Conservation (phyloP, 2,888 invertebrate genomes). For the Lypha dubia region DNA sequence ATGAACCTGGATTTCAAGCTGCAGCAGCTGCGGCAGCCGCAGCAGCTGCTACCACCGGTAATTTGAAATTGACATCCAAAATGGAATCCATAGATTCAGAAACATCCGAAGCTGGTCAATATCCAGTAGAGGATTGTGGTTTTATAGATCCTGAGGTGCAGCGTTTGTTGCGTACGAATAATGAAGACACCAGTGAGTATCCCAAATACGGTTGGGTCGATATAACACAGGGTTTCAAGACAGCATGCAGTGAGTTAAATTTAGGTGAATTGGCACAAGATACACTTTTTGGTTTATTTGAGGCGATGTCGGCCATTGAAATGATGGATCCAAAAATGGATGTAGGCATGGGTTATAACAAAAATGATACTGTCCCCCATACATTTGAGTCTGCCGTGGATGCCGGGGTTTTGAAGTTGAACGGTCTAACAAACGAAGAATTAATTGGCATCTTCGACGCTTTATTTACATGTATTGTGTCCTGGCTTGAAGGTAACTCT, state of each 20-base stretch:
- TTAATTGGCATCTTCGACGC: constrained; percentile 97
- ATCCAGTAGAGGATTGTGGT: constrained; percentile 77
- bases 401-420: constrained; percentile 91
- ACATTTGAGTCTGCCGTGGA: constrained; percentile 94
- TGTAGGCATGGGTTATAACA: constrained; percentile 98
- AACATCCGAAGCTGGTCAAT: constrained; percentile 74
- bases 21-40: constrained; percentile 79
- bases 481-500: constrained; percentile 98
- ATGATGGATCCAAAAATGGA: constrained; percentile 99
- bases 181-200: constrained; percentile 79
- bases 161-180: constrained; percentile 75
- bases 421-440: constrained; percentile 90
- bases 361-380: constrained; percentile 92
- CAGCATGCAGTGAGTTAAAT: constrained; percentile 88
- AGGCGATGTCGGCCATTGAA: constrained; percentile 99
- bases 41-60: constrained; percentile 77
- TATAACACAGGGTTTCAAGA: constrained; percentile 85
- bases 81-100: constrained; percentile 69
- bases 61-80: constrained; percentile 63
- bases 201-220: constrained; percentile 82
- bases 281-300: constrained; percentile 95
- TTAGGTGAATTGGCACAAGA: constrained; percentile 96
- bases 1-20: constrained; percentile 78
- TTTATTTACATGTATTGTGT: constrained; percentile 95
- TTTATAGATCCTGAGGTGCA: constrained; percentile 77